Evolutionary conservation across 2,113 vertebrate species (phyloP), one percentile per base, ranked within the genome.

Genomic region (Hyla sarda): DNA sequence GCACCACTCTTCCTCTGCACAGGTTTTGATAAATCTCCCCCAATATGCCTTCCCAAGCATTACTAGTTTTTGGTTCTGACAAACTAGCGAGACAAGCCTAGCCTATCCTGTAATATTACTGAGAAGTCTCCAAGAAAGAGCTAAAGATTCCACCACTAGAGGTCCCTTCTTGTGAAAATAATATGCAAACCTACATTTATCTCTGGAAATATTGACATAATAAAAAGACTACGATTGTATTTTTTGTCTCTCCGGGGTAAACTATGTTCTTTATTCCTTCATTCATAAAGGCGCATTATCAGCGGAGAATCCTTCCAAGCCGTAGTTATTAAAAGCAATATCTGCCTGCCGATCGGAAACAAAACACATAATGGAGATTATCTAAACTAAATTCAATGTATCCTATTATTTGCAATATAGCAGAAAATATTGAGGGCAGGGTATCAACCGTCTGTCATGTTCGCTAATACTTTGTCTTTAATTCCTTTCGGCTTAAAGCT

Each of bases 291-390:
- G 23, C 37, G 41, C 50, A 81, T 80, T 86, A 86, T 86, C 76
- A 54, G 76, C 28, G 37, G 37, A 34, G 58, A 45, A 81, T 72
- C 67, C 34, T 80, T 80, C 84, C 50, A 54, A 56, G 76, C 30
- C n/a, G 1, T 69, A 25, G 84, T 86, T 86, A 81, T 80, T 80
- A 86, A 86, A 80, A 81, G 76, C 62, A 41, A 86, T 71, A 86
- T 86, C 84, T 71, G 50, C 23, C 47, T 1, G 65, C 76, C 34
- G 50, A 86, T 78, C 58, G 21, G 62, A 85, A 85, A 78, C 75
- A 85, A 69, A 85, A 71, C 60, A 12, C 60, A 56, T 58, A 80
- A 86, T 80, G 76, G 84, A 81, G 76, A 80, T 86, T 80, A 85
- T 78, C 48, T 72, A 41, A 30, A 73, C 84, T 65, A 86, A 65